Base-by-base conservation (phyloP, 2,113 vertebrate genomes). In the Rafetus swinhoei region DNA sequence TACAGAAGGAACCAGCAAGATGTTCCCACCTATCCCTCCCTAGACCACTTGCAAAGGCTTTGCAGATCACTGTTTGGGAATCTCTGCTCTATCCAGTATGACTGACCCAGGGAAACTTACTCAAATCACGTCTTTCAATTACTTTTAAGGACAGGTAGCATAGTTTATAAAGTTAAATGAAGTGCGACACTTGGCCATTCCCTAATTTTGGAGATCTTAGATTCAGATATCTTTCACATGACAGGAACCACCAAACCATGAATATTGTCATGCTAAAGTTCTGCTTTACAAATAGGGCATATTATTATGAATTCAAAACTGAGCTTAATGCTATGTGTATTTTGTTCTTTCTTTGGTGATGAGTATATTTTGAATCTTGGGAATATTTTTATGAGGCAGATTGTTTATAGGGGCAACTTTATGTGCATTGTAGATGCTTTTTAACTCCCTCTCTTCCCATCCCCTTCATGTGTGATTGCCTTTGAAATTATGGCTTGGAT, bases 261-360 rank as follows among this genome's bases (percentile, higher is more conserved):
- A 14, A 50, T 9, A 81, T 59, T 76, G 1, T 65, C 45, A 22
- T 0, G 0, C 57, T 4, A 50, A 21, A 76, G 39, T 3, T 81
- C 57, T n/a, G 3, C 9, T 88, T 95, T 29, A 13, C 89, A 90
- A 62, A 74, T 4, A 4, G 77, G 0, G 0, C 79, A 88, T 25
- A 50, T 21, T 18, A 69, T 69, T 35, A 15, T 24, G 39, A 79
- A 57, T 29, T 1, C 16, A 50, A 1, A 16, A 19, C 0, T 65
- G 3, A 1, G 16, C 3, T 85, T 3, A 7, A 72, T 86, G 13
- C 5, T 7, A 14, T 0, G 0, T 57, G n/a, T 59, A 13, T 57
- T 85, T 82, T 84, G 3, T 1, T 56, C 5, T 85, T 86, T 79
- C 2, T 22, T 25, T 24, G 1, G 0, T 9, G n/a, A 57, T 6